Evolutionary conservation across 2,113 vertebrate species (phyloP).

Genomic region (Scopus umbretta): DNA sequence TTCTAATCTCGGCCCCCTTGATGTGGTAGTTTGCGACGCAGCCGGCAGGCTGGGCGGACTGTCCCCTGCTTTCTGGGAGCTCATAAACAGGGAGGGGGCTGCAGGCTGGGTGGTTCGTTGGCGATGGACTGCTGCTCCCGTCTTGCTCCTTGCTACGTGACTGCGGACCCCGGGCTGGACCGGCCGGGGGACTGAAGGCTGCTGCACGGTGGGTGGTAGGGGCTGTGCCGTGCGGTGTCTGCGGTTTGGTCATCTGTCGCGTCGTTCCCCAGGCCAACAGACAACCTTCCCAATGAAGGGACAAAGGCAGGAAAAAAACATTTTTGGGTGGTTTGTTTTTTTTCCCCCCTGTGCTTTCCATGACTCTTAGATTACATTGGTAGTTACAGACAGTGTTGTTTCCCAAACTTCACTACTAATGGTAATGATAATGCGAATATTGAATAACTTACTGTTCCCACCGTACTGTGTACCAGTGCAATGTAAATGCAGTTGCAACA

Average conservation of each 20-base stretch:
- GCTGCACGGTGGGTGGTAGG: background rate
- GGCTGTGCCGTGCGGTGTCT: background rate
- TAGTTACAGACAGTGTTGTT: background rate
- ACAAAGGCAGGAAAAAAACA: background rate
- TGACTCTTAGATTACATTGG: background rate
- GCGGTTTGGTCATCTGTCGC: background rate
- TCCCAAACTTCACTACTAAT: background rate
- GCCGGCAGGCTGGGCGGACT: background rate
- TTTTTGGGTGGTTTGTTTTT: too few relatives aligned
- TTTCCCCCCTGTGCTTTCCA: background rate
- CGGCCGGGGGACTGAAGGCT: background rate
- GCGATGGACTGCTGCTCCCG: background rate
- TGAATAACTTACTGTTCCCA: background rate
- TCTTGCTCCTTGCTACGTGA: background rate
- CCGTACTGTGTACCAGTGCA: background rate
- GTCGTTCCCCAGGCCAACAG: accelerated
- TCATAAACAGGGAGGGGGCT: background rate
- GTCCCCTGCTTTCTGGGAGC: background rate
- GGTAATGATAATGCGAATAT: background rate
- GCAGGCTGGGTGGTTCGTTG: background rate
- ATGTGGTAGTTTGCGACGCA: background rate
- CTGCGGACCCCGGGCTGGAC: background rate
- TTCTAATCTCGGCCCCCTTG: accelerated
- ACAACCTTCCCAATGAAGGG: background rate
- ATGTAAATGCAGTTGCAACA: background rate